Evolutionary conservation across 2,797 vertebrate genomes (phyloP).

Genomic region (Aphelocoma californica): DNA sequence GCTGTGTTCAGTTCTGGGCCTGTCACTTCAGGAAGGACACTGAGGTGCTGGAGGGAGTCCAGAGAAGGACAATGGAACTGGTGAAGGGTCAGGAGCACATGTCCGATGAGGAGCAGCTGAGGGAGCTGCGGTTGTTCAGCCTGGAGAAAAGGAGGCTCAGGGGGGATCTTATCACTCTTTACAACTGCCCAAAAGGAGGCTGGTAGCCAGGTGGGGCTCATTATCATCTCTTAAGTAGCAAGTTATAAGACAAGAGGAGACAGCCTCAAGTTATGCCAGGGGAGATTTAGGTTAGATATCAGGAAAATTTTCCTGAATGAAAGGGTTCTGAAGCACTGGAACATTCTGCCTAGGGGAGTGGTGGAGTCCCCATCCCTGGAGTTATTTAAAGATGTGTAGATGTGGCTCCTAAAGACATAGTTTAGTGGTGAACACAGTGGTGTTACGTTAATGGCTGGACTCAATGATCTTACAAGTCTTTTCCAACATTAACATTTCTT

Average conservation of each 20-base stretch:
- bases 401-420: background rate
- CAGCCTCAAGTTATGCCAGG: background rate
- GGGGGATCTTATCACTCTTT: background rate
- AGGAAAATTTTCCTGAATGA: background rate
- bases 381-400: background rate
- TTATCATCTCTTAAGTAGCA: background rate
- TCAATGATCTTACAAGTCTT: background rate
- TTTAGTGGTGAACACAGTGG: background rate
- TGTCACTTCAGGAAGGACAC: background rate
- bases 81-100: too few species aligned
- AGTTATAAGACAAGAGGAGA: background rate
- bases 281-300: background rate
- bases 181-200: background rate
- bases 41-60: rapidly evolving
- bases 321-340: background rate
- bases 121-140: background rate
- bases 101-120: background rate
- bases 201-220: background rate
- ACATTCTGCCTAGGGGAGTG: background rate
- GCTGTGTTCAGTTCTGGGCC: too few species aligned
- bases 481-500: background rate
- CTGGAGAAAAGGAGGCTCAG: background rate
- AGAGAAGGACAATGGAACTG: background rate
- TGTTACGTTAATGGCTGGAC: background rate
- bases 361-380: background rate